Evolutionary conservation across 2,113 vertebrate species (phyloP).

Genomic region (Lampris incognitus): DNA sequence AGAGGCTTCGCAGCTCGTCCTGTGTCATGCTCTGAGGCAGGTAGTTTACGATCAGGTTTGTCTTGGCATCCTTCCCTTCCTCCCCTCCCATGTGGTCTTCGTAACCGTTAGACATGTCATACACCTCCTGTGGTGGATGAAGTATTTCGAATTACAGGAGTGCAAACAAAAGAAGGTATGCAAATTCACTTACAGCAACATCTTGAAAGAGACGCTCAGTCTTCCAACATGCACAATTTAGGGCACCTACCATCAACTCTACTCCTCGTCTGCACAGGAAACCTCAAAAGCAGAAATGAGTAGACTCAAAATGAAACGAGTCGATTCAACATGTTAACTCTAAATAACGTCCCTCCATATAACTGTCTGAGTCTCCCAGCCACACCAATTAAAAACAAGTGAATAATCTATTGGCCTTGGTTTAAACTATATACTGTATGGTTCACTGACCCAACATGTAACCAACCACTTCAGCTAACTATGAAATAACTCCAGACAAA

Average conservation of each 20-base stretch:
- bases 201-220: background rate
- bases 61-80: conserved; percentile 93
- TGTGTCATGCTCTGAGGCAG: conserved; percentile 98
- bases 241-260: background rate
- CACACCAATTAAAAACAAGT: background rate
- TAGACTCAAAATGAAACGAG: background rate
- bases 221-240: background rate
- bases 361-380: background rate
- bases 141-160: conserved; percentile 22
- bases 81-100: conserved; percentile 98
- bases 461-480: background rate
- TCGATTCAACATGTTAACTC: background rate
- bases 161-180: background rate
- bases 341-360: background rate
- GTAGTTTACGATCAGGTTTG: conserved; percentile 98
- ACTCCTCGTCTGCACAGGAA: background rate
- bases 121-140: conserved; percentile 84
- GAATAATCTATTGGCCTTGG: background rate
- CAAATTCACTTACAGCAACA: background rate
- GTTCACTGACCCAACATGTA: background rate
- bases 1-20: conserved; percentile 95
- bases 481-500: background rate
- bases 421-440: background rate
- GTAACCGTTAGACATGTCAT: conserved; percentile 99
- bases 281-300: background rate